Percentiles rank a stretch among this genome's conserved stretches.
phyloP scores from a whole-genome alignment of 2,797 vertebrate genomes.

The Luscinia luscinia region DNA sequence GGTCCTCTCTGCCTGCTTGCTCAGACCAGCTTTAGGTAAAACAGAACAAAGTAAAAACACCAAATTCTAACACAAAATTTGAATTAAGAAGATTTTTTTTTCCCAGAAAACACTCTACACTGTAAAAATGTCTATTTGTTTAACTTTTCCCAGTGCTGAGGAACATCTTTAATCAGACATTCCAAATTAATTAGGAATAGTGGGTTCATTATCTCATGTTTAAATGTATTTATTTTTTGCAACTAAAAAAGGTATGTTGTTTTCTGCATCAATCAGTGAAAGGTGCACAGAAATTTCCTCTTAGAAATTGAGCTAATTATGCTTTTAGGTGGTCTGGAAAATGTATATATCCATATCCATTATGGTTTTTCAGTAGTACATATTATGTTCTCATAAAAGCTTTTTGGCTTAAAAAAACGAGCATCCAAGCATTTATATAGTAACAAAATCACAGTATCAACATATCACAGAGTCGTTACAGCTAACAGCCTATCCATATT shows the following conservation, averaged over 20 bases:
- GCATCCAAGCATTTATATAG: background rate
- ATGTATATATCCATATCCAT: background rate
- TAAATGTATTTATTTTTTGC: background rate
- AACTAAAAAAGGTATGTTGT: background rate
- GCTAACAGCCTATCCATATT: background rate
- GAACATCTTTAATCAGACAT: background rate
- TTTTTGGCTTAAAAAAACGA: constrained; percentile 27
- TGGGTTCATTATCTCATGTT: background rate
- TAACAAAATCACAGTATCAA: constrained; percentile 26
- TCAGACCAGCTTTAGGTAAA: background rate
- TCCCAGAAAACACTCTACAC: background rate
- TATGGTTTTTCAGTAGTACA: background rate
- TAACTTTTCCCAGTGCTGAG: background rate
- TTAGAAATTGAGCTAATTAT: background rate
- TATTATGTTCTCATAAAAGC: background rate
- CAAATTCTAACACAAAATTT: background rate
- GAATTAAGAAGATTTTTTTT: background rate
- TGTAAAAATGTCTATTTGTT: background rate
- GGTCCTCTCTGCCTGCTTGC: background rate
- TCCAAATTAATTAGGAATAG: background rate
- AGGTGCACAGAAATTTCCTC: background rate
- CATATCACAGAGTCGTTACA: background rate
- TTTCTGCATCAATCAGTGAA: background rate
- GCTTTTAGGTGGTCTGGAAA: background rate
- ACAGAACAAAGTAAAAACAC: background rate